phyloP scores from a whole-genome alignment of 2,113 vertebrate genomes.

The Psophia crepitans region DNA sequence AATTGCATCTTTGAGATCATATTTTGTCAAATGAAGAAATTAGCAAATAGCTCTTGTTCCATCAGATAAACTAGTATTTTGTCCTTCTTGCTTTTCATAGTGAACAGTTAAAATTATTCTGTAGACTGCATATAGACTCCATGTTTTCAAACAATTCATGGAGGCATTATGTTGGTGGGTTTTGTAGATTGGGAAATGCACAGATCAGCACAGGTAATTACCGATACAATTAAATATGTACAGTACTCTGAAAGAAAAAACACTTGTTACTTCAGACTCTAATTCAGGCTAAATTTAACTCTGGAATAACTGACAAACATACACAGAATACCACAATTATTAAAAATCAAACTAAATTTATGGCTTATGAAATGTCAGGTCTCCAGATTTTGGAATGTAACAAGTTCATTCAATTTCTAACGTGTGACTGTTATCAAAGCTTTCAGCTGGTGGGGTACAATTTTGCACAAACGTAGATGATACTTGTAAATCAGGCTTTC shows the following conservation, averaged over 20 bases:
- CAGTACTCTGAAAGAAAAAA: background rate
- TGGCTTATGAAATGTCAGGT: background rate
- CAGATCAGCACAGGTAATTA: background rate
- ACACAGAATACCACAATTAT: background rate
- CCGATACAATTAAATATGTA: background rate
- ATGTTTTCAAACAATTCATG: background rate
- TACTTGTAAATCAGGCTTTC: background rate
- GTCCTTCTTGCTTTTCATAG: background rate
- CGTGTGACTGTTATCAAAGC: background rate
- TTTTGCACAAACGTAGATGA: background rate
- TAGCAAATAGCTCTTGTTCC: background rate
- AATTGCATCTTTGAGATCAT: background rate
- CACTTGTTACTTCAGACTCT: background rate
- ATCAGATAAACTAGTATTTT: background rate
- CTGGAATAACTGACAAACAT: background rate
- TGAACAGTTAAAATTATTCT: background rate
- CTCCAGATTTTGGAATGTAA: background rate
- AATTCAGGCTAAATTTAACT: background rate
- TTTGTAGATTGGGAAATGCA: background rate
- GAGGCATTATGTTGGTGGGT: rapidly evolving
- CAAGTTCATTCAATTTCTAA: background rate
- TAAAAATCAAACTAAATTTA: background rate
- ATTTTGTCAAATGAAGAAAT: background rate
- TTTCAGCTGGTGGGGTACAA: background rate
- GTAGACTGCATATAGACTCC: background rate